phyloP scores from a whole-genome alignment of 2,888 invertebrate genomes.

The Nephrotoma appendiculata region DNA sequence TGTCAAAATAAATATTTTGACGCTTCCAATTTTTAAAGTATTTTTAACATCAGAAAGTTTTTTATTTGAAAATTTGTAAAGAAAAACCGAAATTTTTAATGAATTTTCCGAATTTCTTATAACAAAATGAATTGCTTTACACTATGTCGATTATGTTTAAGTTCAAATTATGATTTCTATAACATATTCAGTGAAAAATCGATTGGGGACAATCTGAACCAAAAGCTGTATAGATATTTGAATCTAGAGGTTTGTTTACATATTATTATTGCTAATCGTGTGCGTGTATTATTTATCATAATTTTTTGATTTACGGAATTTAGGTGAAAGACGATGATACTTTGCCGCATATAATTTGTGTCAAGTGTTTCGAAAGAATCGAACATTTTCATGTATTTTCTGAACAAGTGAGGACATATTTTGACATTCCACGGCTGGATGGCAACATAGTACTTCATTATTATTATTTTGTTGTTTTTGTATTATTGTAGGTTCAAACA shows the following conservation, averaged over 20 bases:
- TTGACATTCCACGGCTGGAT: background rate
- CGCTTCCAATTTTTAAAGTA: background rate
- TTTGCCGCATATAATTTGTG: slow-evolving; percentile 10
- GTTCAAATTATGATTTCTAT: slow-evolving; percentile 5
- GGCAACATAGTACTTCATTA: background rate
- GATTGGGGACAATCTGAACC: slow-evolving; percentile 6
- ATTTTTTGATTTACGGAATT: background rate
- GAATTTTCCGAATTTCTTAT: background rate
- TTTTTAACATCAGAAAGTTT: background rate
- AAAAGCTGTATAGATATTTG: slow-evolving; percentile 12
- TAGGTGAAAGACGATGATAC: slow-evolving; percentile 12
- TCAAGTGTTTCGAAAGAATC: slow-evolving; percentile 11
- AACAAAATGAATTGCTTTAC: slow-evolving; percentile 9
- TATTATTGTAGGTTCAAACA: background rate
- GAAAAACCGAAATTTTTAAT: background rate
- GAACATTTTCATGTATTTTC: slow-evolving; percentile 11
- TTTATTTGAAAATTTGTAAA: background rate
- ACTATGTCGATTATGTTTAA: slow-evolving; percentile 12
- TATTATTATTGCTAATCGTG: background rate
- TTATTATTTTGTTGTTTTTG: background rate
- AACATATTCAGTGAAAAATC: slow-evolving; percentile 10
- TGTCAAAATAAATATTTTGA: background rate
- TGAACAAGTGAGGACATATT: slow-evolving; percentile 7
- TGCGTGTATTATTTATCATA: background rate
- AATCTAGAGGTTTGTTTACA: slow-evolving; percentile 9